These are phyloP conservation scores for Procambarus clarkii DNA, from an alignment of 1,140 invertebrate genomes.

Conservation along the genomic window DNA sequence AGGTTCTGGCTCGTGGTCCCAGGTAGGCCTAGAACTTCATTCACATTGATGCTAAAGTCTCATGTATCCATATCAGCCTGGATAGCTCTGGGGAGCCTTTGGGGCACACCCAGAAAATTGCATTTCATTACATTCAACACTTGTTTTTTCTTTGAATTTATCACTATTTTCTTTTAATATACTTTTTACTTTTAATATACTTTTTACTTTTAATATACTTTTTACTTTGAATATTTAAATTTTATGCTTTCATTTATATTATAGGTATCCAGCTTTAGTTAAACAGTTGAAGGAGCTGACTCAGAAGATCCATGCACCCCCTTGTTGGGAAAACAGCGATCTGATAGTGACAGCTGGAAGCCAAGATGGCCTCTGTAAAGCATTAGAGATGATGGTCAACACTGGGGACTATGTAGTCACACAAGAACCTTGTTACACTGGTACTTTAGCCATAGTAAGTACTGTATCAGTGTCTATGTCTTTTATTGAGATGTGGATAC, in stretches of 20 bases:
- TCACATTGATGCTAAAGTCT: too few species aligned
- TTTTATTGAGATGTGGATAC: neutral
- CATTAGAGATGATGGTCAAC: slow-evolving; percentile 82
- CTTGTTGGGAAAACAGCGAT: slow-evolving; percentile 81
- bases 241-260: neutral
- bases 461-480: neutral
- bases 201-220: too few species aligned
- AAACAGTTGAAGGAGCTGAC: slow-evolving; percentile 82
- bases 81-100: too few species aligned
- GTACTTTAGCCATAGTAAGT: slow-evolving; percentile 77
- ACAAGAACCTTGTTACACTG: slow-evolving; percentile 84
- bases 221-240: too few species aligned
- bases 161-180: too few species aligned
- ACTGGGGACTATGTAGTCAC: slow-evolving; percentile 84
- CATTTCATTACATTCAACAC: too few species aligned
- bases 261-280: slow-evolving; percentile 79
- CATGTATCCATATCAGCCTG: too few species aligned
- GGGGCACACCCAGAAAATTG: too few species aligned
- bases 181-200: too few species aligned
- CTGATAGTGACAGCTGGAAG: slow-evolving; percentile 84
- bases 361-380: slow-evolving; percentile 86
- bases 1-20: too few species aligned
- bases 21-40: too few species aligned
- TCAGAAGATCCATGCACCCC: slow-evolving; percentile 80
- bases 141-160: too few species aligned